Conservation (phyloP, 2,888 invertebrate species). For the Microchrysa polita region DNA sequence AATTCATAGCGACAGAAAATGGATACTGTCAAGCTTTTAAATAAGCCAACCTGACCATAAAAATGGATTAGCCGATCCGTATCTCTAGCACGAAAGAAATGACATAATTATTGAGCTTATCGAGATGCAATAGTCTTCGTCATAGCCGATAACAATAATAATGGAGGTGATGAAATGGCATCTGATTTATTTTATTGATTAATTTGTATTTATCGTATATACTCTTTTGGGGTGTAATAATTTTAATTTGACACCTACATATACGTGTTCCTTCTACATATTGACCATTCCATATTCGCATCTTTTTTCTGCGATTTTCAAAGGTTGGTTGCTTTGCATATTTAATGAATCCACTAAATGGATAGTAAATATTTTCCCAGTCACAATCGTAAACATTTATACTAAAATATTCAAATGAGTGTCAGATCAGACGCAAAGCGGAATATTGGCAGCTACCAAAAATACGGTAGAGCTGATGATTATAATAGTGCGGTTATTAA, state of each 20-base stretch:
- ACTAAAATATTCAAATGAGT: neutral
- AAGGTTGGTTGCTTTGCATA: neutral
- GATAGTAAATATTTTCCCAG: neutral
- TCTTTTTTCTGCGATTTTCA: too few relatives aligned
- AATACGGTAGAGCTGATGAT: too few relatives aligned
- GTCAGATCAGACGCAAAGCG: neutral
- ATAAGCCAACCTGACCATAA: neutral
- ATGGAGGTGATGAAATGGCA: conserved; percentile 2
- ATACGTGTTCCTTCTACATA: neutral
- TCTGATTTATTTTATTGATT: neutral
- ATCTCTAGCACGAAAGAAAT: conserved; percentile 2
- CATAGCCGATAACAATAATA: too few relatives aligned
- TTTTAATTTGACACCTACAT: conserved; percentile 31
- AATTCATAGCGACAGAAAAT: conserved; percentile 12
- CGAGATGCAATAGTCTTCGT: neutral
- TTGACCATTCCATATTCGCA: too few relatives aligned
- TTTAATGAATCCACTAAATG: neutral
- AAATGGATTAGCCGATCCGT: neutral
- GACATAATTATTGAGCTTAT: neutral
- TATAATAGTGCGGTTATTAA: too few relatives aligned
- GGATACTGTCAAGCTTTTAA: conserved; percentile 11
- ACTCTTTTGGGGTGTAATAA: conserved; percentile 7
- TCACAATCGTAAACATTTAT: neutral
- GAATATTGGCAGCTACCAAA: neutral
- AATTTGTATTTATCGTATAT: conserved; percentile 11